Percentiles rank a stretch among this genome's conserved stretches.
phyloP scores from a whole-genome alignment of 30 jellyfish, hydroid and myxozoan genomes.

The Cassiopea andromeda region DNA sequence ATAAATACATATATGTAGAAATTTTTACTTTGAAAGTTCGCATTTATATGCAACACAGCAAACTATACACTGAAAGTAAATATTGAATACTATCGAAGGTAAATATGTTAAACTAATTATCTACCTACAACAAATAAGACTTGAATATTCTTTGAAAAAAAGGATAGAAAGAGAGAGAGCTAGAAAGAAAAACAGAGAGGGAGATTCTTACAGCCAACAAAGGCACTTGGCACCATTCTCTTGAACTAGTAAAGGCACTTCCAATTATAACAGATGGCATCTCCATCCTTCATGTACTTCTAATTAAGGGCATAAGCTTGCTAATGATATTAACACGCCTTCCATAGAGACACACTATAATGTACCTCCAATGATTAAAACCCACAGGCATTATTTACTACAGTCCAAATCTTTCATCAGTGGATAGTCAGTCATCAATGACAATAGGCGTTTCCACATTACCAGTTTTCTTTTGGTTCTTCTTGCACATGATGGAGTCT shows the following conservation, averaged over 20 bases:
- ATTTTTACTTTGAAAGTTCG: too few relatives aligned
- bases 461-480: constrained; percentile 58
- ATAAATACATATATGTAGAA: too few relatives aligned
- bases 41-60: too few relatives aligned
- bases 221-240: too few relatives aligned
- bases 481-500: constrained; percentile 92
- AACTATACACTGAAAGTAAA: neutral
- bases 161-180: too few relatives aligned
- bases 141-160: too few relatives aligned
- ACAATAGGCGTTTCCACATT: constrained; percentile 79
- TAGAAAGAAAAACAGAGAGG: too few relatives aligned
- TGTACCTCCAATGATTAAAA: constrained; percentile 4
- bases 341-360: neutral
- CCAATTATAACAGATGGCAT: neutral
- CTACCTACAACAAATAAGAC: neutral
- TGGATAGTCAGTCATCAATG: constrained; percentile 65
- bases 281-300: neutral
- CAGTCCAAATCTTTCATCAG: constrained; percentile 6
- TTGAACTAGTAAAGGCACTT: neutral
- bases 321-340: neutral
- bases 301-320: neutral
- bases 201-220: too few relatives aligned
- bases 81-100: neutral
- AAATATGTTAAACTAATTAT: too few relatives aligned
- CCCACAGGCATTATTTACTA: neutral